phyloP scores from a whole-genome alignment of 2,113 vertebrate genomes.

The Grus americana region DNA sequence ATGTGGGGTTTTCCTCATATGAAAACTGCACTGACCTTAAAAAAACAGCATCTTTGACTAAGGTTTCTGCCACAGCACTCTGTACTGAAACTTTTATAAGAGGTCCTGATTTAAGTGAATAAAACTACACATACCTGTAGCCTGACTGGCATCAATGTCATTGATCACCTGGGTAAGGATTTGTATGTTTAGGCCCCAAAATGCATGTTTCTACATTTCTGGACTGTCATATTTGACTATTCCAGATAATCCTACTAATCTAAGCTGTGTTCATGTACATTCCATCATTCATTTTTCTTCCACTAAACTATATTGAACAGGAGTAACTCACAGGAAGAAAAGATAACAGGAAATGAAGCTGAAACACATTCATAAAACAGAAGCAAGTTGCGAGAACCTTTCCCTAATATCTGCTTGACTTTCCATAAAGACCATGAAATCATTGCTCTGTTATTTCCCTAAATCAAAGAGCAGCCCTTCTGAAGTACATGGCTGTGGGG shows the following conservation, averaged over 20 bases:
- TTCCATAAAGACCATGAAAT: not conserved
- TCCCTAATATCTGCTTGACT: not conserved
- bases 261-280: not conserved
- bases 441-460: not conserved
- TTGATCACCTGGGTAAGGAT: not conserved
- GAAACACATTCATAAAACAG: not conserved
- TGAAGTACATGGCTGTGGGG: not conserved
- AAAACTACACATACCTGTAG: not conserved
- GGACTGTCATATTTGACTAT: not conserved
- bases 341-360: not conserved
- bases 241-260: not conserved
- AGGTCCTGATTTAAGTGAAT: not conserved
- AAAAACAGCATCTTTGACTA: not conserved
- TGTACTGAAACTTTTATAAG: not conserved
- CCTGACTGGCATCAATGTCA: not conserved
- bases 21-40: not conserved
- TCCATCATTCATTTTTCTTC: not conserved
- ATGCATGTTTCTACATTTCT: not conserved
- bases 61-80: not conserved
- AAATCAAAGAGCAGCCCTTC: not conserved
- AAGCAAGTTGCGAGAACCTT: not conserved
- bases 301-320: not conserved
- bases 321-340: not conserved
- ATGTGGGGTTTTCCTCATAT: not conserved
- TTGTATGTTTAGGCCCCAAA: not conserved